Conservation (phyloP, 2,113 vertebrate genomes). For the Pogona vitticeps region DNA sequence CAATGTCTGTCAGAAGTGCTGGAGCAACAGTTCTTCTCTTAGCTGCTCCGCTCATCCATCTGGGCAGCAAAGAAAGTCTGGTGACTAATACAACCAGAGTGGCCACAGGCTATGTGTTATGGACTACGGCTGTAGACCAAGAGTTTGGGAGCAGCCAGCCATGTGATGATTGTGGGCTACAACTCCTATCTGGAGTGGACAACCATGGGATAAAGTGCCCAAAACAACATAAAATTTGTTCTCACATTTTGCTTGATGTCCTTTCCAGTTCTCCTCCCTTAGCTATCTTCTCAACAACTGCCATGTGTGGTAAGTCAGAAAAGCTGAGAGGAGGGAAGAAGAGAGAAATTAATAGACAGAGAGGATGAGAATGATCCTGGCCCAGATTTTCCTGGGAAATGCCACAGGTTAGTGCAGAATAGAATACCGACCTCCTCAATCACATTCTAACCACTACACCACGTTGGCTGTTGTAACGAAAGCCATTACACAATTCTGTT, state of each 20-base stretch:
- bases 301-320: neutral
- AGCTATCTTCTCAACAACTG: no score
- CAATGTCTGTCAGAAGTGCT: neutral
- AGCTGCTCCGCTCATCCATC: neutral
- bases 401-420: neutral
- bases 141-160: no score
- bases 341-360: neutral
- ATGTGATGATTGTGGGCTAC: no score
- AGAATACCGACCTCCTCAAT: neutral
- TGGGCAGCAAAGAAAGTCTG: neutral
- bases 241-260: no score
- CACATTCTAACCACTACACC: neutral
- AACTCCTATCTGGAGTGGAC: no score
- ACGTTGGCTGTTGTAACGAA: neutral
- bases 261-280: no score
- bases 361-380: neutral
- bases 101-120: neutral
- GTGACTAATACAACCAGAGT: neutral
- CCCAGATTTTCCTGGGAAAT: neutral
- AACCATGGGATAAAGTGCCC: no score
- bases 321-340: neutral
- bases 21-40: neutral
- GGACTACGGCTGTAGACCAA: no score
- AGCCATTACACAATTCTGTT: neutral
- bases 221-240: no score